Percentiles rank a stretch among this genome's conserved stretches.
Evolutionary conservation across 2,888 invertebrate genomes (phyloP).

Genomic region (Calameuta pallipes): DNA sequence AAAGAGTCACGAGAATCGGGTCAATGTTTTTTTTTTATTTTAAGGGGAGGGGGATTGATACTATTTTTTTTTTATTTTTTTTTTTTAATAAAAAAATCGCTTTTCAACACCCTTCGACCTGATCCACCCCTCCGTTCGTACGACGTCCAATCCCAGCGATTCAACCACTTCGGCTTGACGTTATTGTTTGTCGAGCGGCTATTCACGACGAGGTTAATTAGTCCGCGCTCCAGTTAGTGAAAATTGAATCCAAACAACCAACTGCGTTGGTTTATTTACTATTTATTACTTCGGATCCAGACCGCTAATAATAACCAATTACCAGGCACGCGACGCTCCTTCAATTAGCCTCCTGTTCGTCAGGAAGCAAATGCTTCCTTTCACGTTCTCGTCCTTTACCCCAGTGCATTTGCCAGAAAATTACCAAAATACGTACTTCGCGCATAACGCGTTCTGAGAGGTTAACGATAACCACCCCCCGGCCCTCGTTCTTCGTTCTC

Average conservation of each 20-base stretch:
- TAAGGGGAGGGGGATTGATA: neutral
- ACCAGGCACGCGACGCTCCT: neutral
- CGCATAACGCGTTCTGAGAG: too few species aligned
- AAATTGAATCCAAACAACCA: constrained; percentile 52
- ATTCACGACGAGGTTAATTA: constrained; percentile 58
- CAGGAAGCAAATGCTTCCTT: neutral
- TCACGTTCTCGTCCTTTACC: neutral
- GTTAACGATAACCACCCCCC: too few species aligned
- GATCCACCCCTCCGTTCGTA: too few species aligned
- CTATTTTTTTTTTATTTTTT: neutral
- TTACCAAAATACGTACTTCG: too few species aligned
- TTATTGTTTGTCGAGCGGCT: constrained; percentile 48
- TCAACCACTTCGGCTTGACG: constrained; percentile 18
- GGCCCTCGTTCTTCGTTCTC: rapidly evolving
- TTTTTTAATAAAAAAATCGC: neutral
- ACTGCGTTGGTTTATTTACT: constrained; percentile 5
- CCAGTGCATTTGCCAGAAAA: too few species aligned
- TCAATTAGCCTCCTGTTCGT: neutral
- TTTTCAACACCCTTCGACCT: too few species aligned
- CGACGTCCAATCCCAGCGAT: neutral
- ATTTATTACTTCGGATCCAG: neutral
- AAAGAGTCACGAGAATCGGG: neutral
- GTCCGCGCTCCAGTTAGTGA: constrained; percentile 60
- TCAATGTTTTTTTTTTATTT: neutral
- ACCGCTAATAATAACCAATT: constrained; percentile 6